Conservation (phyloP, 2,113 vertebrate species). For the Galemys pyrenaicus region DNA sequence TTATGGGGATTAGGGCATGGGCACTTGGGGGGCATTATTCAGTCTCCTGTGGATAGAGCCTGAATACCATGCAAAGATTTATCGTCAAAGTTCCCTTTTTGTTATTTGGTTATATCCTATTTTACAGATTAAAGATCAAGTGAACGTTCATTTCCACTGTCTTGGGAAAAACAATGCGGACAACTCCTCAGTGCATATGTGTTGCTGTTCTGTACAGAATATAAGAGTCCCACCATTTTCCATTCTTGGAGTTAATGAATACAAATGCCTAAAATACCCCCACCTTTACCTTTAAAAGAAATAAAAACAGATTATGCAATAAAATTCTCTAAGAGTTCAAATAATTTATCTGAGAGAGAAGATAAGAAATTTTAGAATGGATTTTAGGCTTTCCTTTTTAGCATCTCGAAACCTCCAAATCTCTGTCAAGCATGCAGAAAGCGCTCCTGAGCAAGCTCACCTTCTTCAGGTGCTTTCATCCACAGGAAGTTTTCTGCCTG, state of each 20-base stretch:
- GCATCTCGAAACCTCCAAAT: neutral
- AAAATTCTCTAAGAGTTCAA: neutral
- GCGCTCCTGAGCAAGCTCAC: neutral
- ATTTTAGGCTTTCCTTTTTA: neutral
- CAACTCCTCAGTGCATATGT: neutral
- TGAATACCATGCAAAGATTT: neutral
- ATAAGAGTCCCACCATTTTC: neutral
- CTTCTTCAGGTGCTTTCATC: conserved; percentile 20
- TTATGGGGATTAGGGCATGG: neutral
- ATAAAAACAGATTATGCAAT: neutral
- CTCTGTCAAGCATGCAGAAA: neutral
- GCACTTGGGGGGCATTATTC: neutral
- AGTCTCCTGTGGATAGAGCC: neutral
- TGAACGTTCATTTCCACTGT: neutral
- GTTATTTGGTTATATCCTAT: neutral
- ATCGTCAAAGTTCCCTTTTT: neutral
- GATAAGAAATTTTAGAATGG: neutral
- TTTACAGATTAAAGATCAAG: neutral
- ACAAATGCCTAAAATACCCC: neutral
- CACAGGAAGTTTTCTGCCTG: conserved; percentile 37
- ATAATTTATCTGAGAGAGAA: neutral
- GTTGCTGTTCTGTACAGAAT: neutral
- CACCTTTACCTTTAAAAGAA: neutral
- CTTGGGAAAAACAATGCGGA: neutral
- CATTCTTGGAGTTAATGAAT: neutral